These are phyloP conservation scores for Hyles lineata DNA, from an alignment of 2,888 invertebrate species.

Conservation along the genomic window DNA sequence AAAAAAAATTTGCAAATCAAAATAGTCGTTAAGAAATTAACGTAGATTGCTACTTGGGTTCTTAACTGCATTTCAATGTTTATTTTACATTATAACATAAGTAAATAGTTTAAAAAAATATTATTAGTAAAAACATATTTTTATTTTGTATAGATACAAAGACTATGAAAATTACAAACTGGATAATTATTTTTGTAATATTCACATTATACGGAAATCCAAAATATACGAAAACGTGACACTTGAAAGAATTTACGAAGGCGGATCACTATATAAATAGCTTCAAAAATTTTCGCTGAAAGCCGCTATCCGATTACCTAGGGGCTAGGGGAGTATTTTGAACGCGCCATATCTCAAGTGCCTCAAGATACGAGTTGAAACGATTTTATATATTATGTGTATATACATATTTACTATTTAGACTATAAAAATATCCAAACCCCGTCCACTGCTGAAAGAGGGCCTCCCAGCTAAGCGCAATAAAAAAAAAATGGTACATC, in stretches of 20 bases:
- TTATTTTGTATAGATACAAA: no score
- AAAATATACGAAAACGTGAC: conserved; percentile 48
- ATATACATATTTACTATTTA: neutral
- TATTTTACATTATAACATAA: no score
- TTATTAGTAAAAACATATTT: no score
- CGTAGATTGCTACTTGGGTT: no score
- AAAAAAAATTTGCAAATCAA: no score
- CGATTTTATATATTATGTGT: neutral
- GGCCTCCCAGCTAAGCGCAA: no score
- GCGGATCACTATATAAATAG: conserved; percentile 72
- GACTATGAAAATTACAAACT: no score
- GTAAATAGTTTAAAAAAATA: no score
- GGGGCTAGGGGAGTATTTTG: conserved; percentile 62
- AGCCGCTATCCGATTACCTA: conserved; percentile 76
- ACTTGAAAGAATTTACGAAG: conserved; percentile 50
- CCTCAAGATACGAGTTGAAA: conserved; percentile 45
- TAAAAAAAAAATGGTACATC: no score
- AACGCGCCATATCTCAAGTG: conserved; percentile 52
- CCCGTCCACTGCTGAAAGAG: no score
- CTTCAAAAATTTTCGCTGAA: conserved; percentile 71
- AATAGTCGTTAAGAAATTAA: no score
- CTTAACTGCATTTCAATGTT: no score
- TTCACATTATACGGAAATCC: conserved; percentile 38
- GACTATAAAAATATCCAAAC: neutral
- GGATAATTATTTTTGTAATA: neutral